A percentile compares a stretch with the other conserved stretches of the same genome.
Conservation (phyloP, 2,888 invertebrate species). For the Germaria angustata region DNA sequence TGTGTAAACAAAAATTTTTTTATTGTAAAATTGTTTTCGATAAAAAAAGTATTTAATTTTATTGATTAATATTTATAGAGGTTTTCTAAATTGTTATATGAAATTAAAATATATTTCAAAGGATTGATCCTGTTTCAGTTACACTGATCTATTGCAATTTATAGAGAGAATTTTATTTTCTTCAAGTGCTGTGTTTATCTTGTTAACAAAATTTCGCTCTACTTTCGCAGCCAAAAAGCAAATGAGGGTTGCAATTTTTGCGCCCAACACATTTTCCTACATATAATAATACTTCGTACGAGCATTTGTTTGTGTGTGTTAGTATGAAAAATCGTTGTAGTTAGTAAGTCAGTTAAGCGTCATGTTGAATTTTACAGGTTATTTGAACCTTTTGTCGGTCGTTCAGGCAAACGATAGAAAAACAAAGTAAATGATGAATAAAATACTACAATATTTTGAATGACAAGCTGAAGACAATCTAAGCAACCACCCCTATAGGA, state of each 20-base stretch:
- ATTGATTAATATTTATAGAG: too few species aligned
- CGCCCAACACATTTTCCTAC: neutral
- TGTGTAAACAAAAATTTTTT: too few species aligned
- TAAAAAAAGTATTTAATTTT: too few species aligned
- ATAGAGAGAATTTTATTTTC: too few species aligned
- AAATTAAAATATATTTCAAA: too few species aligned
- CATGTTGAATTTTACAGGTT: constrained; percentile 68
- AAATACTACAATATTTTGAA: constrained; percentile 73
- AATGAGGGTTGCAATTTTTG: constrained; percentile 26
- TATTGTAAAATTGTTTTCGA: too few species aligned
- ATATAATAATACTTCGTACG: too few species aligned
- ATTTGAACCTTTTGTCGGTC: constrained; percentile 64
- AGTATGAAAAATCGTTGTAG: constrained; percentile 8
- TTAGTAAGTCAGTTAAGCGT: constrained; percentile 65
- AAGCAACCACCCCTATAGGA: constrained; percentile 67
- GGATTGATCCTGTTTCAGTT: too few species aligned
- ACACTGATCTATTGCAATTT: too few species aligned
- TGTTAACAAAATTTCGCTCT: constrained; percentile 20
- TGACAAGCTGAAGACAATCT: constrained; percentile 67
- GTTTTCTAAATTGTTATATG: too few species aligned
- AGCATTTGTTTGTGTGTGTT: neutral
- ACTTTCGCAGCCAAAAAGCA: constrained; percentile 13
- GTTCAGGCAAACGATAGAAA: constrained; percentile 41
- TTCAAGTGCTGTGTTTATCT: too few species aligned
- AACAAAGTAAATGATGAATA: constrained; percentile 73